These are phyloP conservation scores for Lutjanus campechanus DNA, from an alignment of 2,797 vertebrate genomes.

Conservation along the genomic window DNA sequence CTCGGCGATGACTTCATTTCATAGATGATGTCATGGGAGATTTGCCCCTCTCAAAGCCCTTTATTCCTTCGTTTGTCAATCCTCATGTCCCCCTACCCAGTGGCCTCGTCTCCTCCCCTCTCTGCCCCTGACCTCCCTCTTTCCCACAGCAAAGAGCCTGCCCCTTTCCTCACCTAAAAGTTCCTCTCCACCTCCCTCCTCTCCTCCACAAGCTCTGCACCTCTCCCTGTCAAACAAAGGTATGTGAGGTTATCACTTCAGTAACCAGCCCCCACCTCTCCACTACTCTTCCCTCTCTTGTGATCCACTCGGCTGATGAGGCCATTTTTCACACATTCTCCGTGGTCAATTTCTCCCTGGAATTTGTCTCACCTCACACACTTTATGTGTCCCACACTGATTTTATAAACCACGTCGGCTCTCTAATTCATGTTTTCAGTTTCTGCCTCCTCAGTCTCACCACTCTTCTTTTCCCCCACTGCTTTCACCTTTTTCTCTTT, in stretches of 20 bases:
- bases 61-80: conserved; percentile 17
- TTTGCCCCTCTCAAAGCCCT: conserved; percentile 30
- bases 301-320: conserved; percentile 14
- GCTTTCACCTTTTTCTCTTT: background rate
- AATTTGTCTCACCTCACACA: conserved; percentile 2
- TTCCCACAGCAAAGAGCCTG: conserved; percentile 35
- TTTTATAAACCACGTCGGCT: conserved; percentile 7
- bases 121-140: conserved; percentile 33
- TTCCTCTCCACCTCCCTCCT: conserved; percentile 17
- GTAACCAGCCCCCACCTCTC: background rate
- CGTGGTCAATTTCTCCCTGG: background rate
- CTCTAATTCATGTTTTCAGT: conserved; percentile 14
- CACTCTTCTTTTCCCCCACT: background rate
- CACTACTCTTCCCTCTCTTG: background rate
- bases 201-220: conserved; percentile 9
- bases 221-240: conserved; percentile 39
- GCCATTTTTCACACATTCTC: conserved; percentile 42
- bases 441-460: background rate
- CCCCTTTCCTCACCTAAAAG: conserved; percentile 23
- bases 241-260: conserved; percentile 59
- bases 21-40: conserved; percentile 64
- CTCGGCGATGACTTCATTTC: conserved; percentile 46
- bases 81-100: conserved; percentile 16
- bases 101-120: conserved; percentile 15
- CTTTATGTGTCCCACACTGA: background rate